These are phyloP conservation scores for Poecilia latipinna DNA, from an alignment of 2,113 vertebrate species.

Conservation along the genomic window DNA sequence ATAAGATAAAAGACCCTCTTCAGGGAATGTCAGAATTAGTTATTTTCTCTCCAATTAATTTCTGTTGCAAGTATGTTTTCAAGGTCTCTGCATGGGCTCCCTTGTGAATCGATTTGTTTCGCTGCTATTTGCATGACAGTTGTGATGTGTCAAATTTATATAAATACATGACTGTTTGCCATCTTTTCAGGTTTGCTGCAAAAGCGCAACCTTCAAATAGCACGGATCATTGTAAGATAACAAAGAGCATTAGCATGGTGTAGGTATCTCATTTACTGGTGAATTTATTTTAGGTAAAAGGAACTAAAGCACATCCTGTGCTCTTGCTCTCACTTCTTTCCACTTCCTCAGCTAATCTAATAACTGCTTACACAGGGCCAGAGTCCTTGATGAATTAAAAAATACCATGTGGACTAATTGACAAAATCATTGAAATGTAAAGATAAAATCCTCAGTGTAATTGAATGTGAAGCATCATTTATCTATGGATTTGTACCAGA, in stretches of 20 bases:
- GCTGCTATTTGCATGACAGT: conserved; percentile 65
- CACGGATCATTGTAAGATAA: conserved; percentile 23
- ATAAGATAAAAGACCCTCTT: conserved; percentile 83
- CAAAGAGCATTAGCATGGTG: conserved; percentile 23
- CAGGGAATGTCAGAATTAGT: conserved; percentile 76
- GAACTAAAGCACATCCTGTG: conserved; percentile 20
- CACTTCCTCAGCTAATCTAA: conserved; percentile 43
- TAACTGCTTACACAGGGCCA: conserved; percentile 50
- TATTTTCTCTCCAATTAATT: conserved; percentile 77
- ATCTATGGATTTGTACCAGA: conserved; percentile 77
- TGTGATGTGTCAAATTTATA: conserved; percentile 59
- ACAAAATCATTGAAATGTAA: conserved; percentile 71
- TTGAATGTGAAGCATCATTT: conserved; percentile 81
- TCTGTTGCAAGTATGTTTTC: conserved; percentile 66
- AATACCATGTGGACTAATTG: conserved; percentile 75
- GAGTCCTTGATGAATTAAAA: conserved; percentile 68
- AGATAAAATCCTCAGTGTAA: conserved; percentile 78
- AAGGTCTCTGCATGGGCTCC: conserved; percentile 65
- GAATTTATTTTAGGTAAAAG: conserved; percentile 28
- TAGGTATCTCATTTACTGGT: conserved; percentile 12
- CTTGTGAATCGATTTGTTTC: conserved; percentile 63
- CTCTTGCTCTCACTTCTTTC: conserved; percentile 23
- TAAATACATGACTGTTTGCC: conserved; percentile 44
- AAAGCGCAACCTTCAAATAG: conserved; percentile 23
- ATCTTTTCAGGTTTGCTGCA: conserved; percentile 46